Evolutionary conservation across 2,113 vertebrate genomes (phyloP).

Genomic region (Chionomys nivalis): DNA sequence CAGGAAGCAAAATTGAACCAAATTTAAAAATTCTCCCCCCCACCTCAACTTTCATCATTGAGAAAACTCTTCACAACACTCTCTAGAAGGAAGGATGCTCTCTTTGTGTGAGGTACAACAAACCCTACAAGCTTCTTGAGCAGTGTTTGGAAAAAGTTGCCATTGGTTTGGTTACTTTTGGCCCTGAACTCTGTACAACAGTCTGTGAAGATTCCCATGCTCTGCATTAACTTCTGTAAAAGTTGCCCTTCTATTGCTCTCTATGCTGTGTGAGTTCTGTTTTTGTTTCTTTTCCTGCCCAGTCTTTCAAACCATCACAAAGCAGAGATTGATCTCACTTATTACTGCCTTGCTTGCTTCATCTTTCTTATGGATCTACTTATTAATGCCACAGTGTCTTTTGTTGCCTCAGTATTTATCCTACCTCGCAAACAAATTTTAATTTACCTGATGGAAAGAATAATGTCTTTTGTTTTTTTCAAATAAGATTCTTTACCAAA

Average conservation of each 20-base stretch:
- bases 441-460: slow-evolving; percentile 3
- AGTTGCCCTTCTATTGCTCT: background rate
- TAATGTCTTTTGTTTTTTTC: background rate
- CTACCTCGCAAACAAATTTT: background rate
- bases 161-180: background rate
- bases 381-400: background rate
- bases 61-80: background rate
- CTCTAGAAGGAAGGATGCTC: background rate
- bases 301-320: background rate
- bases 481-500: background rate
- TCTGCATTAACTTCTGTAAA: background rate
- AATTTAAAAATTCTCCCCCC: background rate
- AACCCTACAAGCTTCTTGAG: background rate
- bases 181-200: background rate
- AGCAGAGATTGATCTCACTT: background rate
- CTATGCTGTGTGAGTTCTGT: background rate
- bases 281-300: background rate
- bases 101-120: background rate
- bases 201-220: background rate
- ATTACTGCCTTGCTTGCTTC: too few relatives aligned
- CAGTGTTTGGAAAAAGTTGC: background rate
- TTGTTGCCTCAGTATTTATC: background rate
- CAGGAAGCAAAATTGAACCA: background rate
- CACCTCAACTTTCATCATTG: background rate
- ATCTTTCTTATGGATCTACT: background rate